Evolutionary conservation across 1,140 invertebrate genomes (phyloP), one percentile per base, ranked within the genome.

Genomic region (Geopemphigus sp.): DNA sequence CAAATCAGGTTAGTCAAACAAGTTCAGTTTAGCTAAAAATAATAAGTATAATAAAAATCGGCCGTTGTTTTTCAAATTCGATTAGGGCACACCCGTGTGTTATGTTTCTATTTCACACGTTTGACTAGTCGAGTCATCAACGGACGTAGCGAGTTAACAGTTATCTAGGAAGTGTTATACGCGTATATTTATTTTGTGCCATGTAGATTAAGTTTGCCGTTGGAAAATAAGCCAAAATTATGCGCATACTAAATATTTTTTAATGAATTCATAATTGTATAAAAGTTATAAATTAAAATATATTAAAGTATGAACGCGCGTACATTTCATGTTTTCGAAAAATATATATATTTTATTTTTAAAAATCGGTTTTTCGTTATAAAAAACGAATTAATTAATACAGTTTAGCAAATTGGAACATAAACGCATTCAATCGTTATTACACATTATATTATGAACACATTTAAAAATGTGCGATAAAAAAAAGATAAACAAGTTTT

Each of bases 251-350:
- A 64, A 64, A 39, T 64, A 39, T 64, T n/a, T 39, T 3, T 19
- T 64, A 64, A 64, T 64, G 29, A 64, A 64, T 64, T 64, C 63
- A n/a, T 64, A 39, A 64, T 64, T 39, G 19, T 45, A n/a, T 64
- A 64, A 39, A 64, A 64, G 63, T 12, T 64, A 64, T n/a, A 22
- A 64, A 64, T 64, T 64, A 39, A 64, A 64, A 64, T 64, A 64
- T 19, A 39, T 64, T 64, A 39, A 64, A 64, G 63, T 45, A 39
- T 22, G 29, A 64, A 39, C 29, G 17, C 39, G 8, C 63, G n/a
- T 64, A 64, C 10, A 64, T 39, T 64, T n/a, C 14, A 64, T 17
- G n/a, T 17, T 64, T 64, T n/a, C 32, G n/a, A 64, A 64, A 39
- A 39, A n/a, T n/a, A n/a, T n/a, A n/a, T n/a, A n/a, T n/a, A n/a